phyloP scores from a whole-genome alignment of 2,888 invertebrate species.

The Drosophila atripex region DNA sequence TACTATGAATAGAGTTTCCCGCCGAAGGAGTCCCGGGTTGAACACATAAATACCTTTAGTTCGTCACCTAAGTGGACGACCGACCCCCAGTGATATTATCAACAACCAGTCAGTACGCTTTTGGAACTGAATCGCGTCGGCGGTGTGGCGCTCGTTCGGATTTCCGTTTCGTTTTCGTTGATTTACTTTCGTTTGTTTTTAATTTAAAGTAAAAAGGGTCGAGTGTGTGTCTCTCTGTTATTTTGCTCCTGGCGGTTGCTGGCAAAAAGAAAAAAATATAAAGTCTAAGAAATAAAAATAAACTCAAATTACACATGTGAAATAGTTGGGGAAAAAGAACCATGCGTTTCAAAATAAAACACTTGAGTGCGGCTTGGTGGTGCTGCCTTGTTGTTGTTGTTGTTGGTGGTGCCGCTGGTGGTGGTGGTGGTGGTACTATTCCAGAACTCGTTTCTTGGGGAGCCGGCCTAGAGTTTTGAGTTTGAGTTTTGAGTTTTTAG shows the following conservation, averaged over 20 bases:
- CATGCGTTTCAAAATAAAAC: conserved; percentile 69
- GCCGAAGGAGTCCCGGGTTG: too few species aligned
- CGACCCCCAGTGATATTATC: too few species aligned
- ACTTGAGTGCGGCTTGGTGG: conserved; percentile 52
- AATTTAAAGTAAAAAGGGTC: conserved; percentile 59
- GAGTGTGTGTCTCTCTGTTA: conserved; percentile 2
- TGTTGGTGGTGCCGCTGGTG: conserved; percentile 17
- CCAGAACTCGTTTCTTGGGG: conserved; percentile 72
- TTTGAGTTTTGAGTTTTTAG: conserved; percentile 35
- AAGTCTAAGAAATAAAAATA: conserved; percentile 5
- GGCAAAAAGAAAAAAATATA: neutral
- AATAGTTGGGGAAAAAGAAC: conserved; percentile 21
- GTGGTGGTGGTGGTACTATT: conserved; percentile 61
- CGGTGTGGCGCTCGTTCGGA: conserved; percentile 59
- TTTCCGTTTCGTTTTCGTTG: conserved; percentile 77
- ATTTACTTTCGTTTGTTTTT: conserved; percentile 78
- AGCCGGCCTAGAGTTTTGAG: conserved; percentile 72
- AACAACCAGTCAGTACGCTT: conserved; percentile 48
- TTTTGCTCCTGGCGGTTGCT: neutral
- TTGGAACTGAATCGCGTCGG: conserved; percentile 69
- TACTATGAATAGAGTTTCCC: too few species aligned
- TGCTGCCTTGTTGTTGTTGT: conserved; percentile 26
- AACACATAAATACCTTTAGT: too few species aligned
- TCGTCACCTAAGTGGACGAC: too few species aligned
- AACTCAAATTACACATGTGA: conserved; percentile 30